phyloP scores from a whole-genome alignment of 2,888 invertebrate species.

The Drosophila borealis region DNA sequence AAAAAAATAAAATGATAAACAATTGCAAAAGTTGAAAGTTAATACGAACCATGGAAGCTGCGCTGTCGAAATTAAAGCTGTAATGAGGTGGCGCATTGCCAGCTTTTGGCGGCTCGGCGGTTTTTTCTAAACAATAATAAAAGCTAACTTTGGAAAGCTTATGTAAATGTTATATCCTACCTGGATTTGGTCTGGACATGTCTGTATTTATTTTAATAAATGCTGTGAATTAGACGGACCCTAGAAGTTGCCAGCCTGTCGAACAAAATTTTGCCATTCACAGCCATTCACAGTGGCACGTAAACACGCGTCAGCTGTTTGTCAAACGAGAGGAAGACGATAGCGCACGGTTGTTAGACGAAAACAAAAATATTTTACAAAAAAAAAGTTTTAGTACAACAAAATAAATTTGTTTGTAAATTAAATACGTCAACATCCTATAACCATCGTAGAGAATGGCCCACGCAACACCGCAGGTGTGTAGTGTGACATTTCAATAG shows the following conservation, averaged over 20 bases:
- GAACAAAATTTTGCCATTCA: conserved; percentile 8
- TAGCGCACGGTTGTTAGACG: conserved; percentile 45
- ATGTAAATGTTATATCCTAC: conserved; percentile 15
- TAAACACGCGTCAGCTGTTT: conserved; percentile 52
- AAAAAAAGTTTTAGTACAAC: not conserved
- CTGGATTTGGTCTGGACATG: conserved; percentile 53
- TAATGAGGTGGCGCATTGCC: conserved; percentile 55
- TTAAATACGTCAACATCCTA: conserved; percentile 1
- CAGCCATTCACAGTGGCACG: conserved; percentile 32
- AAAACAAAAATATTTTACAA: conserved; percentile 34
- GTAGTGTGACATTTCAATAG: conserved; percentile 6
- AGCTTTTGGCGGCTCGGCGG: conserved; percentile 4
- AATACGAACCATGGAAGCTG: conserved; percentile 57
- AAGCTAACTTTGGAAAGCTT: not conserved
- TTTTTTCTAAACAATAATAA: conserved; percentile 21
- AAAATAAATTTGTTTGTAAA: conserved; percentile 14
- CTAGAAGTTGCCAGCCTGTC: conserved; percentile 23
- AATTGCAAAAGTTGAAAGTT: not conserved
- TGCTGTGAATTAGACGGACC: conserved; percentile 29
- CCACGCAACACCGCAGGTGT: conserved; percentile 83
- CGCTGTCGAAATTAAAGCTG: conserved; percentile 38
- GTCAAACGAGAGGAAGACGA: conserved; percentile 35
- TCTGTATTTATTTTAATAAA: conserved; percentile 59
- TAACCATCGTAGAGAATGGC: conserved; percentile 70
- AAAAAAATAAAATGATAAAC: conserved; percentile 3